Percentiles rank a stretch among this genome's conserved stretches.
Evolutionary conservation across 2,888 invertebrate species (phyloP).

Genomic region (Drosophila meridiana): DNA sequence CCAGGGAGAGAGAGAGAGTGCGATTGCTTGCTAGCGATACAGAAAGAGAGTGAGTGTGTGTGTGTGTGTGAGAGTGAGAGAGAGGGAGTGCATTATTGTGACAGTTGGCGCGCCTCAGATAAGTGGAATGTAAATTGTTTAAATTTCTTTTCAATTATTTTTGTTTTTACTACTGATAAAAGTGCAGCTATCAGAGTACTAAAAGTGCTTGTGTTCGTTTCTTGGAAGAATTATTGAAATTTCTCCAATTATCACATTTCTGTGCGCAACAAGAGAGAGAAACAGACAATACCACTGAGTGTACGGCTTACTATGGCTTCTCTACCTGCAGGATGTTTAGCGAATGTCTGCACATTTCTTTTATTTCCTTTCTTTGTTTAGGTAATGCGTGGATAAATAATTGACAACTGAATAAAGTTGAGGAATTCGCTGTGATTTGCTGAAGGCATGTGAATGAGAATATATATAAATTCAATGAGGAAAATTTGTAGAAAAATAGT

Average conservation of each 20-base stretch:
- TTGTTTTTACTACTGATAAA: slow-evolving; percentile 52
- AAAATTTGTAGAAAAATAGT: neutral
- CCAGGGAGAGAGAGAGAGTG: neutral
- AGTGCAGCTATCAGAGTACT: slow-evolving; percentile 36
- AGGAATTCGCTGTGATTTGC: neutral
- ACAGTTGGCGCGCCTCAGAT: slow-evolving; percentile 57
- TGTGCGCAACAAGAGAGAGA: neutral
- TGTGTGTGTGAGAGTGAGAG: slow-evolving; percentile 3
- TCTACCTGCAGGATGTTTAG: slow-evolving; percentile 66
- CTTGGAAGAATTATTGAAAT: slow-evolving; percentile 51
- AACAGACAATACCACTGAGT: neutral
- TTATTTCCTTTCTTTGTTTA: slow-evolving; percentile 25
- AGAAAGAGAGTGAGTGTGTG: neutral
- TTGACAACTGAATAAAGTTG: neutral
- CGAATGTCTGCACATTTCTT: slow-evolving; percentile 31
- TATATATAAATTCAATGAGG: neutral
- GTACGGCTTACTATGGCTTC: slow-evolving; percentile 1
- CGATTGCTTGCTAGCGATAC: neutral
- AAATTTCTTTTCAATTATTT: slow-evolving; percentile 75
- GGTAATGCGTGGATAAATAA: slow-evolving; percentile 28
- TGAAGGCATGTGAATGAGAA: neutral
- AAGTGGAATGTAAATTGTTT: slow-evolving; percentile 71
- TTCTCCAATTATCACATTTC: slow-evolving; percentile 48
- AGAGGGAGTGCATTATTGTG: slow-evolving; percentile 55
- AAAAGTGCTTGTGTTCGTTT: slow-evolving; percentile 38